Conservation (phyloP, 2,888 invertebrate genomes). For the Cosmorhoe ocellata region DNA sequence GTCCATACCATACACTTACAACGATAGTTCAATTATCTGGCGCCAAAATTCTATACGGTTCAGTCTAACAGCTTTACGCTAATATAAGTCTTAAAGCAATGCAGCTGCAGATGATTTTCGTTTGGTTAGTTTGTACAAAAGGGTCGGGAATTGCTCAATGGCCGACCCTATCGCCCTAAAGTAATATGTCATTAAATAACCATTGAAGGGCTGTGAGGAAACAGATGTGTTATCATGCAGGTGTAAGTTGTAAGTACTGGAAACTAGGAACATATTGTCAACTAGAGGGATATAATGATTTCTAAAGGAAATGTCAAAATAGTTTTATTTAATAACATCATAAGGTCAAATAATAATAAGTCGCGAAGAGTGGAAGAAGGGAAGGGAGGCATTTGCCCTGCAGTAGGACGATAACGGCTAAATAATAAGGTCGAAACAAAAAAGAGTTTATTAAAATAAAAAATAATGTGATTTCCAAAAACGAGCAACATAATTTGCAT, state of each 20-base stretch:
- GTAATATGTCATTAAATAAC: constrained; percentile 37
- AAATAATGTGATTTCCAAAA: too few relatives aligned
- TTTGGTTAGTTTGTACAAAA: constrained; percentile 3
- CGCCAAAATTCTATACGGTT: constrained; percentile 62
- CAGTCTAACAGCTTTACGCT: constrained; percentile 17
- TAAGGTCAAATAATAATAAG: too few relatives aligned
- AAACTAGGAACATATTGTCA: not conserved
- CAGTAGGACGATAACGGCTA: too few relatives aligned
- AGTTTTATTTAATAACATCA: too few relatives aligned
- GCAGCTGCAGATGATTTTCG: constrained; percentile 7
- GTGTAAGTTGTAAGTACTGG: constrained; percentile 10
- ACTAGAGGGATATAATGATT: too few relatives aligned
- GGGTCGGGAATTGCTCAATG: constrained; percentile 13
- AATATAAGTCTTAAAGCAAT: constrained; percentile 9
- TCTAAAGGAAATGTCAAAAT: too few relatives aligned
- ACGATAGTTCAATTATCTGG: constrained; percentile 63
- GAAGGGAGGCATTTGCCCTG: too few relatives aligned
- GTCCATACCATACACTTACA: constrained; percentile 42
- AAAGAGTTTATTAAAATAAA: too few relatives aligned
- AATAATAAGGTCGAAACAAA: too few relatives aligned
- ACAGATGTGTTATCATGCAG: constrained; percentile 29
- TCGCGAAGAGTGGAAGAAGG: too few relatives aligned
- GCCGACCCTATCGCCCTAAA: constrained; percentile 40
- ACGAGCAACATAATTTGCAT: too few relatives aligned
- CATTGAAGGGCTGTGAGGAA: constrained; percentile 29